Evolutionary conservation across 2,113 vertebrate genomes (phyloP), one percentile per base, ranked within the genome.

Genomic region (Salvator merianae): DNA sequence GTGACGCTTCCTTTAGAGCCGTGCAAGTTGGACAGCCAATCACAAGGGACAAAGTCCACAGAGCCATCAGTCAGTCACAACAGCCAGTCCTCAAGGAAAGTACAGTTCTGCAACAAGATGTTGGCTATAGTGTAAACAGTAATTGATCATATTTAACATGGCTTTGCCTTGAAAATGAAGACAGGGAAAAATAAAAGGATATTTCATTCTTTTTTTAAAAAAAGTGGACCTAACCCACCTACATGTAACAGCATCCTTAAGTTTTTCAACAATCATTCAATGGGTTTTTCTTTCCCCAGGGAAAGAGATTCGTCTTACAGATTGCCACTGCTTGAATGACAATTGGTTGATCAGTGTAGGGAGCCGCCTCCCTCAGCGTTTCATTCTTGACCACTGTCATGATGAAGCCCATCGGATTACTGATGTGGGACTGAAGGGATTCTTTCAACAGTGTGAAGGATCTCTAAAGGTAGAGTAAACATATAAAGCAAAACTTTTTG

Each of bases 401-500:
- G 84, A 86, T 28, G 79, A 74, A 9, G 3, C 47, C 1, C 40
- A 75, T 50, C 88, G 83, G 16, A 75, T 96, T 85, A 93, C 68
- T 8, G 80, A 83, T 4, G 16, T 34, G 3, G 91, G 90, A 2
- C 86, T 95, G 81, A 86, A 87, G 59, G 8, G 53, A 14, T 91
- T 96, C 85, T 95, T 95, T 81, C 86, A 82, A 36, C 87, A 91
- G 38, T 94, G 91, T 28, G 63, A 89, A 87, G 80, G 86, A 20
- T 91, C 81, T 65, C 90, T 96, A 40, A 79, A 91, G 92, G 94
- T 96, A 94, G 81, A 73, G 30, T 13, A 50, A 5, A 34, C n/a
- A n/a, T n/a, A n/a, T n/a, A 55, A 71, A 7, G 0, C 50, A 53
- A 53, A 53, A 5, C 0, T 0, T 1, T 69, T 7, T 26, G 69